Conservation (phyloP, 1,140 invertebrate species). For the Diabrotica virgifera region DNA sequence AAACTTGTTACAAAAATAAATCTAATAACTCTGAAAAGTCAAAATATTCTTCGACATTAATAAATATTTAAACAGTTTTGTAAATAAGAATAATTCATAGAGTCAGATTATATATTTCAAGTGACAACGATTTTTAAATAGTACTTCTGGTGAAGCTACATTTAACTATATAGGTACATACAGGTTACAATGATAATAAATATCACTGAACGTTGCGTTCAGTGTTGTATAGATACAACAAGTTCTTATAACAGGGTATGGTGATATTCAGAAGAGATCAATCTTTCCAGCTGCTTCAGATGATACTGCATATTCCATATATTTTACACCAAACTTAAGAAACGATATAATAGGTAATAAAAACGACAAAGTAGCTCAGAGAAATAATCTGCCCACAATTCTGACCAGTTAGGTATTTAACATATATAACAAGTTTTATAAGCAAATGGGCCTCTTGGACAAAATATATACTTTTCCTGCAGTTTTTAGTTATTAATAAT, state of each 20-base stretch:
- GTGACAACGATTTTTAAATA: constrained; percentile 18
- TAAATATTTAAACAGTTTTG: neutral
- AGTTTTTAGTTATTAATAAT: too few species aligned
- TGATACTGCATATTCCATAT: neutral
- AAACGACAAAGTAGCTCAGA: too few species aligned
- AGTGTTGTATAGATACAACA: constrained; percentile 7
- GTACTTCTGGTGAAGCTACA: constrained; percentile 16
- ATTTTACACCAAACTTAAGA: constrained; percentile 11
- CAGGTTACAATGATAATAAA: constrained; percentile 20
- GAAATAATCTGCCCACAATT: too few species aligned
- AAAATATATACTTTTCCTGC: too few species aligned
- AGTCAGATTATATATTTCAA: constrained; percentile 12
- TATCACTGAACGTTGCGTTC: constrained; percentile 11
- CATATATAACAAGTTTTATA: too few species aligned
- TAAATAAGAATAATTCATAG: neutral
- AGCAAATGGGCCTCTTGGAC: too few species aligned
- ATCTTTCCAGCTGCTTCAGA: neutral
- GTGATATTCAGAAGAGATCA: neutral
- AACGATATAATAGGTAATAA: neutral
- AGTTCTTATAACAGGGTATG: constrained; percentile 1
- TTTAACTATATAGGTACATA: constrained; percentile 20
- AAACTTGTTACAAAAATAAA: constrained; percentile 2
- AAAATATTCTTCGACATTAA: neutral
- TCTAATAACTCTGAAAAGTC: neutral
- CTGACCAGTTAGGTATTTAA: too few species aligned